Conservation (phyloP, 2,113 vertebrate species). For the Vireo altiloquus region DNA sequence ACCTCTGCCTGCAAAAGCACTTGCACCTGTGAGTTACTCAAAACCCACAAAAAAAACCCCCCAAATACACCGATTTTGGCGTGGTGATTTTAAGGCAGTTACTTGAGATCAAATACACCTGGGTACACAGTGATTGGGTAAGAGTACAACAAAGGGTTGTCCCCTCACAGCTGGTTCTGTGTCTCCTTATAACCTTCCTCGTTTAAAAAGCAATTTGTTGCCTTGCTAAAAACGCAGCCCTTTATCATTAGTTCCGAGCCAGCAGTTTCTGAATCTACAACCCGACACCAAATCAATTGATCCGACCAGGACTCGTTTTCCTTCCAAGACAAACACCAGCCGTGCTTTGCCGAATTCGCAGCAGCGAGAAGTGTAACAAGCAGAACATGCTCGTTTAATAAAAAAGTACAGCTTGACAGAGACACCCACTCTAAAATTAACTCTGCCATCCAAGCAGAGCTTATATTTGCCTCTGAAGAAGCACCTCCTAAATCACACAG, state of each 20-base stretch:
- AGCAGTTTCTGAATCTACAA: background rate
- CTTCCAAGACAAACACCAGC: background rate
- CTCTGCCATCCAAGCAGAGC: conserved; percentile 8
- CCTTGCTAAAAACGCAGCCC: background rate
- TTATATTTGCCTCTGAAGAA: background rate
- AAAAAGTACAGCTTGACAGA: conserved; percentile 23
- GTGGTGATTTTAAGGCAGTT: background rate
- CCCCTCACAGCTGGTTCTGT: background rate
- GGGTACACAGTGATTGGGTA: background rate
- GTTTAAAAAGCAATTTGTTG: background rate
- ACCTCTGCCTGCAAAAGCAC: background rate
- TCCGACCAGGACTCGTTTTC: background rate
- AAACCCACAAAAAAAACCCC: background rate
- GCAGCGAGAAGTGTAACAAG: background rate
- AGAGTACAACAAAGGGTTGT: background rate
- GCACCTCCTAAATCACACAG: background rate
- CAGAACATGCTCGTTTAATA: conserved; percentile 1
- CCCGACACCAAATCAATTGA: background rate
- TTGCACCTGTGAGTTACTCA: background rate
- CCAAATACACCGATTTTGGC: background rate
- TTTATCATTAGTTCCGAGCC: background rate
- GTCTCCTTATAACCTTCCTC: background rate
- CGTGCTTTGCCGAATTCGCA: background rate
- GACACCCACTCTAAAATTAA: conserved; percentile 53
- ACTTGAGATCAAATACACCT: rapidly evolving